Evolutionary conservation across 2,888 invertebrate genomes (phyloP), one percentile per base, ranked within the genome.

Genomic region (Synergus laeviventris): DNA sequence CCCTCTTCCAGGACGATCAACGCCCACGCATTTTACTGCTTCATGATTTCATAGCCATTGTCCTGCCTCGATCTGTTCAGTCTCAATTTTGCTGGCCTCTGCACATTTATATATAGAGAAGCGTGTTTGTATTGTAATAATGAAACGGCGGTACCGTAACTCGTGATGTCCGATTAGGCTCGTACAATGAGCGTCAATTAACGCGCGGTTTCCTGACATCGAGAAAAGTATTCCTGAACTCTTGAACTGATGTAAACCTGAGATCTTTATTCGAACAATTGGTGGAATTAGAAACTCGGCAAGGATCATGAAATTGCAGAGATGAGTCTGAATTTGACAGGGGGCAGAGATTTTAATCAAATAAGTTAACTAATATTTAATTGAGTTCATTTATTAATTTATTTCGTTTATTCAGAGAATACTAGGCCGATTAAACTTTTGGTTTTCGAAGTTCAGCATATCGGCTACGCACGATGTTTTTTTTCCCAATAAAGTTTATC

Each of bases 11-110:
- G 81, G 76, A 79, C 81, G 82, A 79, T 78, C 84, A 81, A 83
- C 85, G 84, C 85, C 85, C 83, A 84, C 84, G 80, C 82, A 73
- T 81, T 79, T 78, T 73, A 74, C 79, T 75, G 78, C 81, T 80
- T 79, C 81, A 81, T 81, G 82, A 84, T 82, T 84, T 81, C 78
- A 81, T 76, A 81, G 80, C 76, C 79, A 84, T 82, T 85, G 84
- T 85, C 79, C 80, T 76, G 75, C 70, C 66, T 73, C 75, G 78
- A 74, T 74, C 75, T 45, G 73, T 24, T 61, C 45, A 38, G 56
- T 14, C 49, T 59, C 77, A 54, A 70, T 70, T 70, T 74, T 76
- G 62, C 39, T 38, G 54, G 24, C 16, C 54, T 38, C 24, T 56
- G 73, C 45, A 49, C 70, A 70, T 64, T 74, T 76, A 42, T 49